Evolutionary conservation across 2,888 invertebrate genomes (phyloP), one percentile per base, ranked within the genome.

Genomic region (Lasius fuliginosus): DNA sequence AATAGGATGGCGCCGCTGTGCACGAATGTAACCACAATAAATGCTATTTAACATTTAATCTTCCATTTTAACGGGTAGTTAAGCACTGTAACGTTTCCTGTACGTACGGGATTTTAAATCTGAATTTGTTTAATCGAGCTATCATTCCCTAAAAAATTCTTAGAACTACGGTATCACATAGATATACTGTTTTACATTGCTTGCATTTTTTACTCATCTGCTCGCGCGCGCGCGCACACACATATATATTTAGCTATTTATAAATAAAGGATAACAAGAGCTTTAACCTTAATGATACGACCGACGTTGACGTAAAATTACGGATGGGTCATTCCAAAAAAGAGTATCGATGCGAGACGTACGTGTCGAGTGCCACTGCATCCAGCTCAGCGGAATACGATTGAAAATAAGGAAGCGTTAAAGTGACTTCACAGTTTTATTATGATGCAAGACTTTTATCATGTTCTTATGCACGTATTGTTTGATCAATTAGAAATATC

Each of bases 391-490:
- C 87, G 84, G 74, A 90, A 91, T 89, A 87, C 87, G 88, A 91
- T 92, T 92, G 91, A 91, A 91, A 92, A 91, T 90, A 91, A 91
- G 86, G 82, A 87, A 85, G 73, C 83, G 87, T 88, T 83, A 86
- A 89, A 85, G 84, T 58, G 69, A 69, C 73, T 53, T 67, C 36
- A 64, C 62, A 30, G 30, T 42, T 74, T 73, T 64, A 49, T 64
- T 82, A 56, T 27, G 30, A 69, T 79, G 60, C 49, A 15, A 53
- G 56, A 27, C 15, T 11, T 23, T 74, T 42, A 9, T 23, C 3
- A 36, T 64, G 42, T 40, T 18, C 8, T 46, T 27, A 12, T 30
- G 1, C 8, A 15, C 36, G 30, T 42, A 64, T 46, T 53, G 40
- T 40, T 64, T 40, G 15, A n/a, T 82, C 49, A 33, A 73, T 46